A percentile compares a stretch with the other conserved stretches of the same genome.
Evolutionary conservation across 2,113 vertebrate species (phyloP).

Genomic region (Lagopus muta): DNA sequence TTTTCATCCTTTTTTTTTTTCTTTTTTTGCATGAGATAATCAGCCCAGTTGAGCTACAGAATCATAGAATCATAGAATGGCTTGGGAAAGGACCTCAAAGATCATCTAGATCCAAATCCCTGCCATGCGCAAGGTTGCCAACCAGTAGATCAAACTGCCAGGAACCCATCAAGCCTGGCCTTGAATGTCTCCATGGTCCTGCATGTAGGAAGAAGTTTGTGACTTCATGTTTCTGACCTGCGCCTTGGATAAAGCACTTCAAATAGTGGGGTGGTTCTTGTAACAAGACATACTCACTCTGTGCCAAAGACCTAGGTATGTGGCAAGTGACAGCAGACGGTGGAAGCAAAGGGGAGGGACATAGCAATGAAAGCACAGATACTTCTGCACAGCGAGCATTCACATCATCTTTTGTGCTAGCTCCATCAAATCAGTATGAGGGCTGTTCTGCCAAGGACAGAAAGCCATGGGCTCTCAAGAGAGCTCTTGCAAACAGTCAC

Average conservation of each 20-base stretch:
- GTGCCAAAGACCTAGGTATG: not conserved
- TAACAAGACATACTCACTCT: not conserved
- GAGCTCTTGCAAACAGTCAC: not conserved
- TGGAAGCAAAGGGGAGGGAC: not conserved
- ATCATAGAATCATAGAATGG: too few species aligned
- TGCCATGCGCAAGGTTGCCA: too few species aligned
- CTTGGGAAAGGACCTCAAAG: too few species aligned
- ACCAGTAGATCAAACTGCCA: too few species aligned
- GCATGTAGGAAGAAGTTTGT: rapidly evolving
- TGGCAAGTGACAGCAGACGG: not conserved
- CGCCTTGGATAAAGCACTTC: not conserved
- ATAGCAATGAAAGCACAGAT: not conserved
- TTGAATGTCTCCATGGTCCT: not conserved
- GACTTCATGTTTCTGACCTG: not conserved
- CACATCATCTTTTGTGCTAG: too few species aligned
- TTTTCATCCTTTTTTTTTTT: not conserved
- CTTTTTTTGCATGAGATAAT: not conserved
- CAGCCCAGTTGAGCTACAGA: not conserved
- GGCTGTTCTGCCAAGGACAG: not conserved
- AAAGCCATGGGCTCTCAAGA: not conserved
- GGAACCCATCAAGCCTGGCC: too few species aligned
- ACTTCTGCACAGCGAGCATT: not conserved
- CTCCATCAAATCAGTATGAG: not conserved
- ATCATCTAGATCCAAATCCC: too few species aligned
- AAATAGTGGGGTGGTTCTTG: not conserved